A percentile compares a stretch with the other conserved stretches of the same genome.
Evolutionary conservation across 2,888 invertebrate species (phyloP).

Genomic region (Chesias legatella): DNA sequence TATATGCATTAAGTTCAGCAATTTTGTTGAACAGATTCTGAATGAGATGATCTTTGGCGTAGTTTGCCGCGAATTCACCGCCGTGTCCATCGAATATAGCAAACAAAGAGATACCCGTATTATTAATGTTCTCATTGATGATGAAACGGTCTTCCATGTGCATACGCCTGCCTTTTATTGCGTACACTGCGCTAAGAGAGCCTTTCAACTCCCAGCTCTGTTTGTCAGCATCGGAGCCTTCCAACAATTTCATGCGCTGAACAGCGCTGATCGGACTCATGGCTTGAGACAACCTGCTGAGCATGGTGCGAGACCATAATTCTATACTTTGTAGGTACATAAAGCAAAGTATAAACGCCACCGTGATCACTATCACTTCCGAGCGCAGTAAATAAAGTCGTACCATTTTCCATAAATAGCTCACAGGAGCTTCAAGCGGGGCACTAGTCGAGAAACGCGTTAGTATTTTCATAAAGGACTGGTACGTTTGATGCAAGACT

Average conservation of each 20-base stretch:
- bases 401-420: conserved; percentile 89
- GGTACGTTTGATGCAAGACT: conserved; percentile 92
- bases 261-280: conserved; percentile 83
- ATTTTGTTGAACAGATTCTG: conserved; percentile 89
- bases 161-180: conserved; percentile 92
- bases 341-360: conserved; percentile 85
- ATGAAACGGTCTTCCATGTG: conserved; percentile 98
- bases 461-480: conserved; percentile 91
- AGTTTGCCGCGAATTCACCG: conserved; percentile 96
- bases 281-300: conserved; percentile 85
- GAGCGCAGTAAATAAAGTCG: conserved; percentile 89
- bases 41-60: conserved; percentile 92
- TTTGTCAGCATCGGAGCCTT: conserved; percentile 76
- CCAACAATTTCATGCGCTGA: conserved; percentile 79
- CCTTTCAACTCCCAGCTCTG: conserved; percentile 89
- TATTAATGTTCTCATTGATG: conserved; percentile 90
- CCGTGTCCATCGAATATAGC: conserved; percentile 98
- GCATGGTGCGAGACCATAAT: conserved; percentile 88
- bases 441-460: conserved; percentile 90
- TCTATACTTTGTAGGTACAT: conserved; percentile 92
- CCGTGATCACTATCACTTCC: conserved; percentile 87
- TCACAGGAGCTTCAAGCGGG: conserved; percentile 87
- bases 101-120: conserved; percentile 92
- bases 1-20: conserved; percentile 85
- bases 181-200: conserved; percentile 90